Percentiles rank a stretch among this genome's conserved stretches.
These are phyloP conservation scores for Porites evermanni DNA, from an alignment of 92 coral and sea anemone genomes.

Conservation along the genomic window DNA sequence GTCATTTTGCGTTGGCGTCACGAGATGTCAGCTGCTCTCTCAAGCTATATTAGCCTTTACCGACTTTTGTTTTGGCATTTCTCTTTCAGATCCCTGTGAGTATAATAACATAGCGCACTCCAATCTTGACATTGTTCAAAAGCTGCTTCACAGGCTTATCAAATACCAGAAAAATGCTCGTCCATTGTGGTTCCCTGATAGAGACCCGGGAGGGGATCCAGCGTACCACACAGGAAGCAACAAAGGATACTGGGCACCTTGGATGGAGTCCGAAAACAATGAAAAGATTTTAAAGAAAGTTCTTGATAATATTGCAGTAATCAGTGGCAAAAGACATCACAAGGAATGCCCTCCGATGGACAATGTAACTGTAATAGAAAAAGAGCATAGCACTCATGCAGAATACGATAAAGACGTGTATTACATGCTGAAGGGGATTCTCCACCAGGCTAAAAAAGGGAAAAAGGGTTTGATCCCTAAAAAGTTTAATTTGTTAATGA, in stretches of 20 bases:
- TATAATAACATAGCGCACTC: conserved; percentile 80
- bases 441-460: neutral
- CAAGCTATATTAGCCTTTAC: too few species aligned
- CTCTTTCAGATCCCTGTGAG: conserved; percentile 91
- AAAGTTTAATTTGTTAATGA: neutral
- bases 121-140: conserved; percentile 64
- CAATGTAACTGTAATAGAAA: neutral
- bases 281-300: conserved; percentile 14
- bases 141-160: conserved; percentile 64
- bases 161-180: conserved; percentile 66
- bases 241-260: conserved; percentile 88
- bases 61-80: neutral
- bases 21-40: too few species aligned
- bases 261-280: conserved; percentile 54
- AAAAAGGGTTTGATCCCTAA: conserved; percentile 1
- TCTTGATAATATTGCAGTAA: conserved; percentile 12
- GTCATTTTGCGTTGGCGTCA: too few species aligned
- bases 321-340: neutral
- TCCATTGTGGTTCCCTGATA: conserved; percentile 86
- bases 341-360: too few species aligned
- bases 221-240: neutral
- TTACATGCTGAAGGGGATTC: conserved; percentile 9
- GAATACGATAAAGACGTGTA: conserved; percentile 8
- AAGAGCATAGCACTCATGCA: conserved; percentile 1
- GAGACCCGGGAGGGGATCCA: conserved; percentile 78